phyloP scores from a whole-genome alignment of 2,113 vertebrate species.

The Ancistrus triradiatus region DNA sequence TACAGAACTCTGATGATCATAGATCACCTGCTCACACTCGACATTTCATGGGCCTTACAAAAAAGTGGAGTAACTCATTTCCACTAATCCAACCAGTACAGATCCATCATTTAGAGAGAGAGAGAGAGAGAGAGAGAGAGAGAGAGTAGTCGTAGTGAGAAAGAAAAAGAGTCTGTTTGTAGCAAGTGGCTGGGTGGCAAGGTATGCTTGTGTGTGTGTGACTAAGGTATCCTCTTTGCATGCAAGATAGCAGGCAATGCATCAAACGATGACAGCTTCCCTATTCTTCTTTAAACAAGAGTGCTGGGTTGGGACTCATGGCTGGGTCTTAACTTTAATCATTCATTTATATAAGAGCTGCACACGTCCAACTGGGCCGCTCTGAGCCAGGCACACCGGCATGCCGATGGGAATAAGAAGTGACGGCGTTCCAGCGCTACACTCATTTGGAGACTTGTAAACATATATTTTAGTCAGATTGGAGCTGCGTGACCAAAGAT shows the following conservation, averaged over 20 bases:
- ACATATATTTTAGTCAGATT: conserved; percentile 60
- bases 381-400: conserved; percentile 47
- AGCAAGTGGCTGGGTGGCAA: conserved; percentile 33
- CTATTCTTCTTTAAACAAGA: conserved; percentile 72
- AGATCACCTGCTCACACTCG: conserved; percentile 34
- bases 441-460: conserved; percentile 63
- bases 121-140: conserved; percentile 7
- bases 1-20: conserved; percentile 31
- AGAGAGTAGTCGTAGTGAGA: neutral
- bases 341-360: conserved; percentile 75
- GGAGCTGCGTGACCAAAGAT: conserved; percentile 38
- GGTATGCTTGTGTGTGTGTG: conserved; percentile 27
- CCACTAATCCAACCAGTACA: conserved; percentile 33
- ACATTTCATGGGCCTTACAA: conserved; percentile 29
- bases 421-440: conserved; percentile 56
- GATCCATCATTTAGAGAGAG: conserved; percentile 33
- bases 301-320: conserved; percentile 61
- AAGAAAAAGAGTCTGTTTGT: conserved; percentile 23
- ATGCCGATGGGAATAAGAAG: conserved; percentile 57
- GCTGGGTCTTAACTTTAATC: conserved; percentile 74
- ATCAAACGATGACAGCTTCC: conserved; percentile 74
- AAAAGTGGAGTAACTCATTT: conserved; percentile 12
- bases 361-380: conserved; percentile 51
- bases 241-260: conserved; percentile 68
- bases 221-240: conserved; percentile 59